phyloP scores from a whole-genome alignment of 1,140 invertebrate species.

The Leptinotarsa defecta region DNA sequence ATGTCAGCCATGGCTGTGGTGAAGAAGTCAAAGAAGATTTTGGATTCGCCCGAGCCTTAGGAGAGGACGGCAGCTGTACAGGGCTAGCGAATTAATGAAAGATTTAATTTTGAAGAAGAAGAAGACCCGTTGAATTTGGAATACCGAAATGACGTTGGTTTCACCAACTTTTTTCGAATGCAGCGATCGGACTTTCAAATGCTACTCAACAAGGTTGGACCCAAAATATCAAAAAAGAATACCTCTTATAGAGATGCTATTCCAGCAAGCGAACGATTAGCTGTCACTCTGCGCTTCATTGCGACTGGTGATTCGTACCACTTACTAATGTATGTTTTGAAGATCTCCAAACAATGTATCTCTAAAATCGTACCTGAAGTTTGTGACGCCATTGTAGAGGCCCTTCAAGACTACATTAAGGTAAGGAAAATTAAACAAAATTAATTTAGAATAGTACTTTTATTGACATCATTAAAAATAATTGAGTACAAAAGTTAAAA shows the following conservation, averaged over 20 bases:
- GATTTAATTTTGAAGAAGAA: conserved; percentile 15
- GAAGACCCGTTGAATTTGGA: neutral
- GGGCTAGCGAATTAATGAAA: conserved; percentile 21
- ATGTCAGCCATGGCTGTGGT: too few relatives aligned
- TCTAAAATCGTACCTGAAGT: conserved; percentile 44
- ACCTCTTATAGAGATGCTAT: conserved; percentile 47
- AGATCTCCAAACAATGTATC: conserved; percentile 32
- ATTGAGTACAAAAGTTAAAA: conserved; percentile 19
- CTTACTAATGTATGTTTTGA: conserved; percentile 41
- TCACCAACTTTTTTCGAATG: too few relatives aligned
- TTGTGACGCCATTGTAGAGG: conserved; percentile 26
- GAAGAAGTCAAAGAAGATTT: conserved; percentile 7
- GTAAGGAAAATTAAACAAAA: conserved; percentile 23
- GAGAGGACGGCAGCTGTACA: conserved; percentile 19
- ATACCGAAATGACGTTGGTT: conserved; percentile 20
- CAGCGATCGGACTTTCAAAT: conserved; percentile 39
- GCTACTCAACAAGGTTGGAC: conserved; percentile 36
- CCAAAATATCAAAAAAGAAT: conserved; percentile 42
- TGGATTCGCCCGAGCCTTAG: conserved; percentile 20
- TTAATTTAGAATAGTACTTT: conserved; percentile 17
- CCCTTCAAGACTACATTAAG: conserved; percentile 28
- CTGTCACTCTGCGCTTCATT: conserved; percentile 46
- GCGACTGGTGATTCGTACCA: conserved; percentile 45
- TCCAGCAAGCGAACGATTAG: conserved; percentile 41
- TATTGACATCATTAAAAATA: conserved; percentile 23